A percentile compares a stretch with the other conserved stretches of the same genome.
Conservation (phyloP, 2,113 vertebrate species). For the Psilopsiagon aurifrons region DNA sequence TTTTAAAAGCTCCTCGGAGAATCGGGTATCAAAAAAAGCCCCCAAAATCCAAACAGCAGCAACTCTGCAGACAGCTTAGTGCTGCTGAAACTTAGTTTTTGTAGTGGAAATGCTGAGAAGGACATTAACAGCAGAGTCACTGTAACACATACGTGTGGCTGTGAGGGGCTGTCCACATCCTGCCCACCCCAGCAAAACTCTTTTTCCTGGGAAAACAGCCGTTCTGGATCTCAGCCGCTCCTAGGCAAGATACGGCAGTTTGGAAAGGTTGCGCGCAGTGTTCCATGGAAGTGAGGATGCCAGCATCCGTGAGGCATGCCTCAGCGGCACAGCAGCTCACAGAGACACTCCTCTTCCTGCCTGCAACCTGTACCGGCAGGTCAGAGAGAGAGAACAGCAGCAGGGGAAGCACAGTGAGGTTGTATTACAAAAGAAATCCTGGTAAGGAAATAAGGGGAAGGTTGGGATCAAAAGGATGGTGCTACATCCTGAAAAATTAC, state of each 20-base stretch:
- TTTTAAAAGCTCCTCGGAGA: not conserved
- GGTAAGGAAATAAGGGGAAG: not conserved
- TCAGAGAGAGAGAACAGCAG: rapidly evolving
- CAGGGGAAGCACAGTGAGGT: not conserved
- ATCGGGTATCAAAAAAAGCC: rapidly evolving
- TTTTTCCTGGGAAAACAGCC: not conserved
- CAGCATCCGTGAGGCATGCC: rapidly evolving
- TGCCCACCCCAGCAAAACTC: not conserved
- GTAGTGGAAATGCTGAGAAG: not conserved
- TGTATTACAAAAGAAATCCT: not conserved
- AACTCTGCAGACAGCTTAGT: not conserved
- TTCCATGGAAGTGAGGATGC: not conserved
- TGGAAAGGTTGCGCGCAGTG: not conserved
- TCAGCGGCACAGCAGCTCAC: not conserved
- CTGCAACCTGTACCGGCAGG: not conserved
- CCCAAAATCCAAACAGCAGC: not conserved
- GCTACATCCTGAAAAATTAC: not conserved
- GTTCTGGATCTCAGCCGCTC: not conserved
- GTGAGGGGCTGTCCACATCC: not conserved
- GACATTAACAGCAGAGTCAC: not conserved
- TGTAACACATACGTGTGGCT: rapidly evolving
- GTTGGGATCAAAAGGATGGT: not conserved
- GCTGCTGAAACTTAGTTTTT: not conserved
- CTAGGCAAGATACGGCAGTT: not conserved
- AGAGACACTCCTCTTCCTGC: not conserved